A percentile compares a stretch with the other conserved stretches of the same genome.
Evolutionary conservation across 2,797 vertebrate species (phyloP).

Genomic region (Anguilla megastoma): DNA sequence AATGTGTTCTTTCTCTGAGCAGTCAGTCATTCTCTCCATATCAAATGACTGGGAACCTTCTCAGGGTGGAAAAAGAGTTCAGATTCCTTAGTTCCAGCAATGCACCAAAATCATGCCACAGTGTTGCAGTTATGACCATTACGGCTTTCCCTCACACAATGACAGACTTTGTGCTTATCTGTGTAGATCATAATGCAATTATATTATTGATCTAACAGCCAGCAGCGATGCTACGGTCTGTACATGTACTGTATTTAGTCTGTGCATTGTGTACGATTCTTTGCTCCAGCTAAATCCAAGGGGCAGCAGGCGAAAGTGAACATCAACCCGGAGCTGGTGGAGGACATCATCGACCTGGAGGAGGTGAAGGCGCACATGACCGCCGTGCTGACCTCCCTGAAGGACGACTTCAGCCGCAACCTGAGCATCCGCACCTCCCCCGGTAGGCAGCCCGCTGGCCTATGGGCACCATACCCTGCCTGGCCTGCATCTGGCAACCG

Average conservation of each 20-base stretch:
- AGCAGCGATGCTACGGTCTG: too few relatives aligned
- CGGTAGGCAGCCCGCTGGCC: slow-evolving; percentile 70
- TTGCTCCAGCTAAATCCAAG: slow-evolving; percentile 82
- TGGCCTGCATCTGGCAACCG: not conserved
- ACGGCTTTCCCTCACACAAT: not conserved
- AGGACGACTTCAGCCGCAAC: slow-evolving; percentile 89
- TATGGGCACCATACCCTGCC: not conserved
- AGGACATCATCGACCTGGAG: slow-evolving; percentile 87
- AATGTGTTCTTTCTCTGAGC: not conserved
- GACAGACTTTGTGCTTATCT: not conserved
- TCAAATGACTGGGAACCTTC: not conserved
- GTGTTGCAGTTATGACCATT: not conserved
- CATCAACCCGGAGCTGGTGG: slow-evolving; percentile 84
- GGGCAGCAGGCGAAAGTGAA: slow-evolving; percentile 82
- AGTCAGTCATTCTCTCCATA: not conserved
- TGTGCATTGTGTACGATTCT: not conserved
- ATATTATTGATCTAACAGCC: not conserved
- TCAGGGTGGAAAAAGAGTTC: not conserved
- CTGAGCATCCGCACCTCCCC: slow-evolving; percentile 86
- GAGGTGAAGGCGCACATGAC: slow-evolving; percentile 82
- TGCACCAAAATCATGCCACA: not conserved
- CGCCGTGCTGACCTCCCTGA: slow-evolving; percentile 75
- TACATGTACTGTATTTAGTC: slow-evolving; percentile 31
- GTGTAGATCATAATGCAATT: not conserved
- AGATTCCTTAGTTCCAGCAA: not conserved